Base-by-base conservation (phyloP, 2,888 invertebrate species). In the Parapristionchus giblindavisi region DNA sequence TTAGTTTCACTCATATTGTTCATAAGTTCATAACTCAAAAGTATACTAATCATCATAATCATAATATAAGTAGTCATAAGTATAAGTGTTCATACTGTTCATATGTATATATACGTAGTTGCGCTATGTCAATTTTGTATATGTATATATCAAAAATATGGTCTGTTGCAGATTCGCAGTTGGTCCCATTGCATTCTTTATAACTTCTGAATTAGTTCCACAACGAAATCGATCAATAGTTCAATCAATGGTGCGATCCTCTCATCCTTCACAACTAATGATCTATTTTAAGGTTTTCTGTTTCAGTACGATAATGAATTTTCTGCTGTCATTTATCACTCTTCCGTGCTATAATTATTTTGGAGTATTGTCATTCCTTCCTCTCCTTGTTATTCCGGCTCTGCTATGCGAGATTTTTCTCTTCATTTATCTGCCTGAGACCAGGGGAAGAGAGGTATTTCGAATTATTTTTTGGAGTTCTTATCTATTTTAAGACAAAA, bases 181-280 rank as follows among this genome's bases (percentile, higher is more conserved):
- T 3, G 83, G 83, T 1, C 83, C 83, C 1, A 83, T 83, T 51
- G 84, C 84, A 21, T 83, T 82, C 75, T 83, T 84, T 78, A 83
- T 83, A 29, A 82, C 83, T 27, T 76, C 77, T 27, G 83, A 83
- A 34, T 66, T 83, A 11, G 82, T 79, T 11, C 78, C 84, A 1
- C 83, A 83, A 74, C 72, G 77, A 27, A 82, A 78, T 61, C 78
- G 83, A 36, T 83, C 83, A 0, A 75, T 83, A 34, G 83, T 84
- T 24, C 84, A 84, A 63, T 84, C 83, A 2, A 78, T 83, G 66
- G 83, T 84, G 6, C 2, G 36, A 36, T 5, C 5, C 8, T 34
- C 34, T 68, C 56, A 17, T 0, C 32, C 5, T 11, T 11, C 36
- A 14, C 3, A 14, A 48, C 32, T 27, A n/a, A 14, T 5, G 34